Conservation (phyloP, 2,797 vertebrate species). For the Pipistrellus nathusii region DNA sequence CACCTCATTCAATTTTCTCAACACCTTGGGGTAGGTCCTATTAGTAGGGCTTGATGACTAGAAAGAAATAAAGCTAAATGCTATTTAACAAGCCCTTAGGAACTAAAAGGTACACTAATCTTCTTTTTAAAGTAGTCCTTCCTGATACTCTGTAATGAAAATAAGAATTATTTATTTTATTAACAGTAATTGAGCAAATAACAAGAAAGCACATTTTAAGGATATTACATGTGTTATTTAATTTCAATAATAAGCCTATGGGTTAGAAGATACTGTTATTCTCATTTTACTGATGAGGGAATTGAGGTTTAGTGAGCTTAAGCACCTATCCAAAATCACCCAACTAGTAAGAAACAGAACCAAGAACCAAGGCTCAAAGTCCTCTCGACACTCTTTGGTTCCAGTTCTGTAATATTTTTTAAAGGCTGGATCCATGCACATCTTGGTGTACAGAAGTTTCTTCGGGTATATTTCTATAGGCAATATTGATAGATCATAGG, state of each 20-base stretch:
- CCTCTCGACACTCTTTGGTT: neutral
- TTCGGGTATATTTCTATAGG: neutral
- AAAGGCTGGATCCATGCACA: neutral
- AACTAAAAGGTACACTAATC: neutral
- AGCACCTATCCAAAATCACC: neutral
- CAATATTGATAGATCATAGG: neutral
- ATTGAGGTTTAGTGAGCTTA: neutral
- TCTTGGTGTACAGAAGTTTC: neutral
- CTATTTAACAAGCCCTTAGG: slow-evolving; percentile 7
- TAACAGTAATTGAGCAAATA: slow-evolving; percentile 19
- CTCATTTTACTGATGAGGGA: slow-evolving; percentile 15
- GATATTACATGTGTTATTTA: neutral
- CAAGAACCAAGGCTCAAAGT: neutral
- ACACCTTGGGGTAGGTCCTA: neutral
- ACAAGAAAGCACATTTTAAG: neutral
- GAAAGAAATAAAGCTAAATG: neutral
- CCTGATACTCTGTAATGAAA: slow-evolving; percentile 24
- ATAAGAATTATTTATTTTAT: slow-evolving; percentile 29
- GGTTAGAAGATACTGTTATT: slow-evolving; percentile 1
- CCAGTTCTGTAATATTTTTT: neutral
- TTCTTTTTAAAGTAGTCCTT: neutral
- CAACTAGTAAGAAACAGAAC: neutral
- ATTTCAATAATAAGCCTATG: slow-evolving; percentile 15
- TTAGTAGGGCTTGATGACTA: neutral
- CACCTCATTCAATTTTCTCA: neutral